A percentile compares a stretch with the other conserved stretches of the same genome.
phyloP scores from a whole-genome alignment of 2,113 vertebrate genomes.

The Pithys albifrons region DNA sequence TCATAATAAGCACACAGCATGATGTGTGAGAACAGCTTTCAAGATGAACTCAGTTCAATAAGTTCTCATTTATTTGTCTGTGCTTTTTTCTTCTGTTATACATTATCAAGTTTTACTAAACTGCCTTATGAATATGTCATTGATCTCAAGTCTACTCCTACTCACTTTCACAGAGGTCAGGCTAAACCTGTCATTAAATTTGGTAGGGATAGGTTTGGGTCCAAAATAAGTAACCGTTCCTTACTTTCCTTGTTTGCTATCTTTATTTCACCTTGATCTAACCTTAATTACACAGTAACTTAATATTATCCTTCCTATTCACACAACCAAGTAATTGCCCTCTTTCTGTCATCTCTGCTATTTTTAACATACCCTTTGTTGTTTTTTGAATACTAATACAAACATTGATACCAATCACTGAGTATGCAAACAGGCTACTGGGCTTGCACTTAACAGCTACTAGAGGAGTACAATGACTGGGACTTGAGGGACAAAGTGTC shows the following conservation, averaged over 20 bases:
- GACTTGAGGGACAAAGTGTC: background rate
- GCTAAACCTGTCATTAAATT: background rate
- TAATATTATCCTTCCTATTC: slow-evolving; percentile 62
- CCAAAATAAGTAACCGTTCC: slow-evolving; percentile 10
- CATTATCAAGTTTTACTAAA: slow-evolving; percentile 9
- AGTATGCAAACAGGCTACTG: slow-evolving; percentile 58
- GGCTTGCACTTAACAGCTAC: slow-evolving; percentile 6
- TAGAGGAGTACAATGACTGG: background rate
- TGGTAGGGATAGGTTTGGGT: background rate
- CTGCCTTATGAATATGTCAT: background rate
- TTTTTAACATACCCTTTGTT: slow-evolving; percentile 67
- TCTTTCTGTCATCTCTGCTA: slow-evolving; percentile 66
- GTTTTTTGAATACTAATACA: slow-evolving; percentile 68
- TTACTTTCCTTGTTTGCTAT: slow-evolving; percentile 34
- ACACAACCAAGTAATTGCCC: slow-evolving; percentile 63
- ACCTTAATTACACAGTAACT: slow-evolving; percentile 70
- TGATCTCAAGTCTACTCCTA: background rate
- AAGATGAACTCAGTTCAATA: background rate
- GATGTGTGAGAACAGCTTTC: background rate
- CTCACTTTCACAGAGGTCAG: background rate
- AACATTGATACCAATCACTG: slow-evolving; percentile 64
- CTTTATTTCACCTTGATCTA: slow-evolving; percentile 63
- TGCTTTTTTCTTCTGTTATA: background rate
- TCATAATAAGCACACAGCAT: background rate
- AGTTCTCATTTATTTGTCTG: slow-evolving; percentile 7